phyloP scores from a whole-genome alignment of 2,797 vertebrate species.

The Mustela erminea region DNA sequence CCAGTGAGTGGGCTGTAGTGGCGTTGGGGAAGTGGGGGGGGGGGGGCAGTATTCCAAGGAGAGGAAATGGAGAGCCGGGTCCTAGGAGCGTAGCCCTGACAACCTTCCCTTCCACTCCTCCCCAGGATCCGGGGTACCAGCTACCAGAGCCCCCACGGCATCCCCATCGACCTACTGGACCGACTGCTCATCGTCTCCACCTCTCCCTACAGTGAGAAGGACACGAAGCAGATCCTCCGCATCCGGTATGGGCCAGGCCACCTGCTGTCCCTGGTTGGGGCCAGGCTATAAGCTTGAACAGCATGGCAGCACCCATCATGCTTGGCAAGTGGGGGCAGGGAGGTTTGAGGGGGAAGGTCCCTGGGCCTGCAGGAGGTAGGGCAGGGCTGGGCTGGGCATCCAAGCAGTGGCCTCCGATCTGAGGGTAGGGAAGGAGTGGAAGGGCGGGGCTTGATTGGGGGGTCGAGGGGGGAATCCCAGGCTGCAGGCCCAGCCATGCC shows the following conservation, averaged over 20 bases:
- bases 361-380: background rate
- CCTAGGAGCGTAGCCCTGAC: background rate
- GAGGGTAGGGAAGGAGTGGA: too few species aligned
- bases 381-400: background rate
- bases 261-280: background rate
- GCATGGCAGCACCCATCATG: background rate
- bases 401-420: background rate
- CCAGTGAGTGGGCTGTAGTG: background rate
- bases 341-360: background rate
- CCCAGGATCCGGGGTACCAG: constrained; percentile 95
- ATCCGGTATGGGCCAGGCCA: constrained; percentile 90
- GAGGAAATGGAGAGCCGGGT: background rate
- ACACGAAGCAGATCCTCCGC: constrained; percentile 96
- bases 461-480: background rate
- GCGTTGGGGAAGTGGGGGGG: too few species aligned
- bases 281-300: rapidly evolving
- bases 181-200: constrained; percentile 96
- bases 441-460: rapidly evolving
- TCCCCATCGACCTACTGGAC: constrained; percentile 96
- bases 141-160: constrained; percentile 97
- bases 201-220: constrained; percentile 95
- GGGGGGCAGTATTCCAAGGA: rapidly evolving
- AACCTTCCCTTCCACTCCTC: too few species aligned
- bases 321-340: background rate
- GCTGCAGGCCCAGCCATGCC: rapidly evolving